These are phyloP conservation scores for Arge pagana DNA, from an alignment of 2,888 invertebrate species.

Conservation along the genomic window DNA sequence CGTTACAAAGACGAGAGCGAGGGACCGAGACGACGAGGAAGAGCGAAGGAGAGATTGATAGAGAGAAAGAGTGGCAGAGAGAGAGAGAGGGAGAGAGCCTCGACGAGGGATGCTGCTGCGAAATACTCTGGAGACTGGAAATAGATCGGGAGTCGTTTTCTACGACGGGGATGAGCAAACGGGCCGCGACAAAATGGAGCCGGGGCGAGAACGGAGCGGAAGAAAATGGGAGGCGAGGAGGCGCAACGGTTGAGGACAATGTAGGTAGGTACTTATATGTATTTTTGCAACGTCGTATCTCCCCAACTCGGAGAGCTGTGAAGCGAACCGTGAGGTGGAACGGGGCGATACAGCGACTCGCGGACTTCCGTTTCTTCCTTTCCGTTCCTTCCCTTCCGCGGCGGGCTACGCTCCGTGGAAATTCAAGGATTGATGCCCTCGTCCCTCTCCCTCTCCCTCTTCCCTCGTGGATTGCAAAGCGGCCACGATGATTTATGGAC, in stretches of 20 bases:
- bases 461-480: slow-evolving; percentile 9
- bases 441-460: slow-evolving; percentile 1
- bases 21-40: background rate
- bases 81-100: background rate
- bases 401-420: background rate
- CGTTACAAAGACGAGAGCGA: background rate
- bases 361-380: background rate
- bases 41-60: background rate
- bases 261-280: no score
- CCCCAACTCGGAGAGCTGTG: no score
- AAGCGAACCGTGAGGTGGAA: no score
- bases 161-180: no score
- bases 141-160: no score
- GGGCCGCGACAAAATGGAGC: no score
- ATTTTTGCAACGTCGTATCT: no score
- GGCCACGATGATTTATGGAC: slow-evolving; percentile 11
- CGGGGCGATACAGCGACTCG: background rate
- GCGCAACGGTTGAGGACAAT: no score
- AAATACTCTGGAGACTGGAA: no score
- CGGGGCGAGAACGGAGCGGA: no score
- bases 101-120: background rate
- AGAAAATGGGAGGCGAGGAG: no score
- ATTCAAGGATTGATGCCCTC: slow-evolving; percentile 12
- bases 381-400: background rate
- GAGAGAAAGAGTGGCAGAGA: background rate